Percentiles rank a stretch among this genome's conserved stretches.
Conservation (phyloP, 2,113 vertebrate species). For the Neodon shergylaensis region DNA sequence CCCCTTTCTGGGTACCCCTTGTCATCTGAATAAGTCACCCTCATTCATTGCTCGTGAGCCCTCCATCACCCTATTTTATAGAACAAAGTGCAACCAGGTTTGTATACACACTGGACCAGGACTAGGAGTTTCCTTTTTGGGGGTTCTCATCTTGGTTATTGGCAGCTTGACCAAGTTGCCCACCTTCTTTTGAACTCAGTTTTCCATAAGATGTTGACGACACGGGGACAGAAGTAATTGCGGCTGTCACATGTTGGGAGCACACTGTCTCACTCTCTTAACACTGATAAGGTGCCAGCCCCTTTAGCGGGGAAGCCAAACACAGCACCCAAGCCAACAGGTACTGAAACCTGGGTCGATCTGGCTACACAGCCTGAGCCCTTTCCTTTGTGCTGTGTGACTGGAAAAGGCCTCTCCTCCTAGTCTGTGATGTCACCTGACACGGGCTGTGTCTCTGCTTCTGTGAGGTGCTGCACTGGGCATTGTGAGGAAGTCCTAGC, state of each 20-base stretch:
- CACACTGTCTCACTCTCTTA: too few species aligned
- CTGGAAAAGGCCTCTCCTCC: not conserved
- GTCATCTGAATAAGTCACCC: not conserved
- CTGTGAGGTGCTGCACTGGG: not conserved
- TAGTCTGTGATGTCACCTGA: not conserved
- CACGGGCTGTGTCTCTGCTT: not conserved
- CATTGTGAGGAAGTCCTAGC: rapidly evolving
- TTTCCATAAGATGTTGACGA: not conserved
- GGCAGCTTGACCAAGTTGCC: not conserved
- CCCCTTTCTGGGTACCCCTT: not conserved
- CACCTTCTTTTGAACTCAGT: not conserved
- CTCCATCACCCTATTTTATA: not conserved
- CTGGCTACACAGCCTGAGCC: not conserved
- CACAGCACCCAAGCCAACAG: not conserved
- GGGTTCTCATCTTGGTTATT: not conserved
- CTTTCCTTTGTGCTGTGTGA: not conserved
- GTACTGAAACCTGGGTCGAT: not conserved
- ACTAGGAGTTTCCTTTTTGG: too few species aligned
- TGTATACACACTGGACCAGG: not conserved
- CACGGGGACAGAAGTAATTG: too few species aligned
- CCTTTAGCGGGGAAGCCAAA: not conserved
- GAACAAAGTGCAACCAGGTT: not conserved
- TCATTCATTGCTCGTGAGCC: not conserved
- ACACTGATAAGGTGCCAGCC: not conserved
- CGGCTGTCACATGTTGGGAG: not conserved